Conservation (phyloP, 2,888 invertebrate genomes). For the Tyria jacobaeae region DNA sequence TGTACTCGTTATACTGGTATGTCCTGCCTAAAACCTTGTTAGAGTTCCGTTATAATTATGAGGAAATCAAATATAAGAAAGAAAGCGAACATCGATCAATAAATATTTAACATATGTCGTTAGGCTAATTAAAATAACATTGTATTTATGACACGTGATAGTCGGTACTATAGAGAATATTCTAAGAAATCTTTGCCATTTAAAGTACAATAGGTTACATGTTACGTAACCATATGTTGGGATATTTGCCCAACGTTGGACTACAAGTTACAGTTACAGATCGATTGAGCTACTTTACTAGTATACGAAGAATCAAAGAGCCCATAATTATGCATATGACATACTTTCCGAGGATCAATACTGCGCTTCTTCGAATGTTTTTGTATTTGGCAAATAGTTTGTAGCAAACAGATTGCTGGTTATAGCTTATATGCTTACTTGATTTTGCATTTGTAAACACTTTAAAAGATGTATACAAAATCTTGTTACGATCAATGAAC, state of each 20-base stretch:
- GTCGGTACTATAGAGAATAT: background rate
- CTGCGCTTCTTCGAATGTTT: background rate
- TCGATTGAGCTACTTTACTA: constrained; percentile 11
- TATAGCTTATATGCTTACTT: no score
- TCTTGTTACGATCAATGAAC: no score
- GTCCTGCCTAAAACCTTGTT: no score
- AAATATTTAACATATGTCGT: no score
- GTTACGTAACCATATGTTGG: constrained; percentile 2
- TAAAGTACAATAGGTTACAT: background rate
- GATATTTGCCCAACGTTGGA: constrained; percentile 5
- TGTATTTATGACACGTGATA: background rate
- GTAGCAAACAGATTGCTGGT: background rate
- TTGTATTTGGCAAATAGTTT: constrained; percentile 3
- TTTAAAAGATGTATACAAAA: no score
- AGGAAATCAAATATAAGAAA: no score
- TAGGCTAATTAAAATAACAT: no score
- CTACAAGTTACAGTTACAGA: constrained; percentile 3
- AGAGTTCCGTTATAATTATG: no score
- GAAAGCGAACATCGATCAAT: no score
- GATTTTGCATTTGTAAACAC: no score
- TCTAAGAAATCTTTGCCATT: background rate
- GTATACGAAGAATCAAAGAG: constrained; percentile 12
- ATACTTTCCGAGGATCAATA: constrained; percentile 16
- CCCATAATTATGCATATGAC: constrained; percentile 14
- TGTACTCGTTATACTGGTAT: no score